These are phyloP conservation scores for Dipodomys spectabilis DNA, from an alignment of 2,113 vertebrate genomes.

Conservation along the genomic window DNA sequence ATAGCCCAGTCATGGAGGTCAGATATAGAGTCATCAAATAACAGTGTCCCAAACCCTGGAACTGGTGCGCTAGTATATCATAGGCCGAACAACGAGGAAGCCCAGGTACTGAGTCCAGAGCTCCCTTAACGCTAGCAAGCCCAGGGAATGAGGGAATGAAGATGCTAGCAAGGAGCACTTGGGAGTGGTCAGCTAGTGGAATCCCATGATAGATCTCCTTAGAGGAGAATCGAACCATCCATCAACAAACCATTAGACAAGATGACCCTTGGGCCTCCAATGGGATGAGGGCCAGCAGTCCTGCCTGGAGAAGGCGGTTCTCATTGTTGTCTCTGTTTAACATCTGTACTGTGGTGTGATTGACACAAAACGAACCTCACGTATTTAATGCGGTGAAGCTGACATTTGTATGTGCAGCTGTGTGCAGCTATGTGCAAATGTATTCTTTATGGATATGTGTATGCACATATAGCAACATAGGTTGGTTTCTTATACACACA, in stretches of 20 bases:
- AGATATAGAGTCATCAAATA: no score
- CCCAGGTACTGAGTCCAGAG: not conserved
- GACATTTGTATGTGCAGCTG: not conserved
- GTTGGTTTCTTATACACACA: not conserved
- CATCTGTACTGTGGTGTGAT: not conserved
- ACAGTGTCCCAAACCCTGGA: fast-evolving
- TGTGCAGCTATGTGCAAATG: not conserved
- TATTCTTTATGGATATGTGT: no score
- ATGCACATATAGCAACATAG: fast-evolving
- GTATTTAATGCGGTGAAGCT: not conserved
- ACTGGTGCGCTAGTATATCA: fast-evolving
- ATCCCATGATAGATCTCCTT: fast-evolving
- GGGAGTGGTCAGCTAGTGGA: fast-evolving
- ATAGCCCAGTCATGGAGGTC: fast-evolving
- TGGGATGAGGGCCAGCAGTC: fast-evolving
- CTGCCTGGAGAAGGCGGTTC: not conserved
- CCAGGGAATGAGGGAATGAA: fast-evolving
- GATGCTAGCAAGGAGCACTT: no score
- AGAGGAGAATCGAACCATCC: no score
- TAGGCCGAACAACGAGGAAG: fast-evolving
- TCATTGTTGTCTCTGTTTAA: not conserved
- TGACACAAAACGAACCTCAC: not conserved
- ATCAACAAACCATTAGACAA: fast-evolving
- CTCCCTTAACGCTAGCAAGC: fast-evolving
- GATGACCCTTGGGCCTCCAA: fast-evolving